phyloP scores from a whole-genome alignment of 2,888 invertebrate species.

The Drosophila pullipes region DNA sequence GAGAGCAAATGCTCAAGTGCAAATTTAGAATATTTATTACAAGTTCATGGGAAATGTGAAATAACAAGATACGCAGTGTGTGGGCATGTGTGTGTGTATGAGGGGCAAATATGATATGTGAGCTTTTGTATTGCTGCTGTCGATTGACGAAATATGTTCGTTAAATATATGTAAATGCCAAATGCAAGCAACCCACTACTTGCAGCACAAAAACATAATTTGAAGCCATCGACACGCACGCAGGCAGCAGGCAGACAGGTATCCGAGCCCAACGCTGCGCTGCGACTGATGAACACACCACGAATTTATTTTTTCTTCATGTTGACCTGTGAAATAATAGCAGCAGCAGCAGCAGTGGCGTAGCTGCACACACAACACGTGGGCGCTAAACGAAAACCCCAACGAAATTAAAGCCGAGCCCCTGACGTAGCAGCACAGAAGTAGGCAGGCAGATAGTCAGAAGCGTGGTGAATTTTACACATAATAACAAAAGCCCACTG shows the following conservation, averaged over 20 bases:
- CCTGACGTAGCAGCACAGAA: conserved; percentile 49
- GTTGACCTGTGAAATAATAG: conserved; percentile 80
- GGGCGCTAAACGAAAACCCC: conserved; percentile 46
- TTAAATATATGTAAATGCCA: conserved; percentile 39
- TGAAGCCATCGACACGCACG: conserved; percentile 45
- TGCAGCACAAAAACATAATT: conserved; percentile 35
- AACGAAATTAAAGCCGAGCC: conserved; percentile 39
- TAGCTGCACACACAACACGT: conserved; percentile 54
- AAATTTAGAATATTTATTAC: conserved; percentile 72
- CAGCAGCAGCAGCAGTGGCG: conserved; percentile 58
- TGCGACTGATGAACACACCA: conserved; percentile 63
- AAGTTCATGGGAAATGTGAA: conserved; percentile 72
- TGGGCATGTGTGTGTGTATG: conserved; percentile 6
- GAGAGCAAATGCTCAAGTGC: conserved; percentile 55
- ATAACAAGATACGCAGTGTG: conserved; percentile 50
- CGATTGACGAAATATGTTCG: conserved; percentile 60
- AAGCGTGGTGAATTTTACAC: conserved; percentile 46
- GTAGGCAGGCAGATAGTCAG: conserved; percentile 27
- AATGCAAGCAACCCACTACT: conserved; percentile 33
- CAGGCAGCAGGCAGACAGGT: conserved; percentile 52
- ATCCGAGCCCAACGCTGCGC: conserved; percentile 46
- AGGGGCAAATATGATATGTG: conserved; percentile 61
- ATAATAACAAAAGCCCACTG: conserved; percentile 42
- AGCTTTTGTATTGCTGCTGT: conserved; percentile 47
- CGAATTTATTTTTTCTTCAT: conserved; percentile 51